phyloP scores from a whole-genome alignment of 2,113 vertebrate genomes.

The Dicerorhinus sumatrensis region DNA sequence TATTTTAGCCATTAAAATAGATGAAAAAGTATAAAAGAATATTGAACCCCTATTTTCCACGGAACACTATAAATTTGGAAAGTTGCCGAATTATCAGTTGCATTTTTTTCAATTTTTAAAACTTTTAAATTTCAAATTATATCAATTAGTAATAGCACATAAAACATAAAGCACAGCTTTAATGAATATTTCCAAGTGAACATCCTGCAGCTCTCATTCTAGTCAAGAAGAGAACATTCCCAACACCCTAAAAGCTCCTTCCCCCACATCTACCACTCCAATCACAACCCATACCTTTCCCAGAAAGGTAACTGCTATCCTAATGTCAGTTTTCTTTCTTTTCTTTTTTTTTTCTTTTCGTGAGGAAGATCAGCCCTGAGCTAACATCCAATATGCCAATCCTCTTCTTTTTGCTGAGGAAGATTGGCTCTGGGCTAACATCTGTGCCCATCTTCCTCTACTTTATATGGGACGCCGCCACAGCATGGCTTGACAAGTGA shows the following conservation, averaged over 20 bases:
- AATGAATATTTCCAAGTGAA: neutral
- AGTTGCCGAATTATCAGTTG: neutral
- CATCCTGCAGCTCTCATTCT: neutral
- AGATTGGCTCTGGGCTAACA: too few relatives aligned
- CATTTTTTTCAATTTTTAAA: constrained; percentile 32
- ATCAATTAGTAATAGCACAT: neutral
- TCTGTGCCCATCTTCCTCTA: too few relatives aligned
- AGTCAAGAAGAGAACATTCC: neutral
- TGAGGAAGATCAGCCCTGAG: too few relatives aligned
- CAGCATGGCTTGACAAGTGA: too few relatives aligned
- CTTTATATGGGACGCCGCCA: too few relatives aligned
- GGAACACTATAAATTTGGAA: neutral
- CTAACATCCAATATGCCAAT: too few relatives aligned
- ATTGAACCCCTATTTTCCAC: neutral
- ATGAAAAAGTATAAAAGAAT: neutral
- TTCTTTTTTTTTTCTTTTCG: too few relatives aligned
- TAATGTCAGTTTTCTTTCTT: neutral
- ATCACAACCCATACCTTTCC: neutral
- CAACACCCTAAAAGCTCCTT: neutral
- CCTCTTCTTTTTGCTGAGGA: too few relatives aligned
- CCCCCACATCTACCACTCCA: neutral
- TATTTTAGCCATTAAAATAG: constrained; percentile 1
- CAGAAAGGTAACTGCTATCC: neutral
- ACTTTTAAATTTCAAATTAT: constrained; percentile 10
- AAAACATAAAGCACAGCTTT: neutral